Conservation (phyloP, 2,888 invertebrate species). For the Calliopum simillimum region DNA sequence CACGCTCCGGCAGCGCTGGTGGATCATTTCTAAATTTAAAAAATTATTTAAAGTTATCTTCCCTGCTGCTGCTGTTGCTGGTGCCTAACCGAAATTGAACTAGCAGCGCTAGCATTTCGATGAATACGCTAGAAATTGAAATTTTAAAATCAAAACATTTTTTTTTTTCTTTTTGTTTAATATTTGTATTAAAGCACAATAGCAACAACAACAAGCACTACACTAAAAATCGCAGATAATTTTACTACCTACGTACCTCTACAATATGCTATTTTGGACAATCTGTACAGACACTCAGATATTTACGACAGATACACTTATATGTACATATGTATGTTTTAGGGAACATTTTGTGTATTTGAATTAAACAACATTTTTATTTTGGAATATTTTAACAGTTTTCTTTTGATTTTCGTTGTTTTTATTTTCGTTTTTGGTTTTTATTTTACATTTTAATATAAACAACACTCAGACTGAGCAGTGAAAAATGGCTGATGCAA, state of each 20-base stretch:
- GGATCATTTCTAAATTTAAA: slow-evolving; percentile 35
- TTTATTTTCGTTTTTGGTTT: slow-evolving; percentile 23
- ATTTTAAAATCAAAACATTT: neutral
- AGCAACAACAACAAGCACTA: neutral
- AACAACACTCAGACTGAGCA: slow-evolving; percentile 16
- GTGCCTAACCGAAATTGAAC: neutral
- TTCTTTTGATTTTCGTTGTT: slow-evolving; percentile 10
- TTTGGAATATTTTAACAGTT: slow-evolving; percentile 31
- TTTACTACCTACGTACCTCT: slow-evolving; percentile 23
- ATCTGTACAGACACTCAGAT: neutral
- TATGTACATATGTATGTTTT: too few relatives aligned
- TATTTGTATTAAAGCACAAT: slow-evolving; percentile 4
- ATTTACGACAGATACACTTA: too few relatives aligned
- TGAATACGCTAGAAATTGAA: neutral
- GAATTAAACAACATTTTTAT: slow-evolving; percentile 9
- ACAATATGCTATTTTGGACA: slow-evolving; percentile 27
- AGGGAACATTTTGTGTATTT: slow-evolving; percentile 4
- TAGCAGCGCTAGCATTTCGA: neutral
- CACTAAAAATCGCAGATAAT: slow-evolving; percentile 19
- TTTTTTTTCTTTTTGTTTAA: too few relatives aligned
- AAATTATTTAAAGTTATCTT: slow-evolving; percentile 16
- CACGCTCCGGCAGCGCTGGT: slow-evolving; percentile 24
- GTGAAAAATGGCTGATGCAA: slow-evolving; percentile 9
- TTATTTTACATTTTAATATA: slow-evolving; percentile 18
- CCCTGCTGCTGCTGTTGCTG: slow-evolving; percentile 1